These are phyloP conservation scores for Pseudopodoces humilis DNA, from an alignment of 2,113 vertebrate species.

Conservation along the genomic window DNA sequence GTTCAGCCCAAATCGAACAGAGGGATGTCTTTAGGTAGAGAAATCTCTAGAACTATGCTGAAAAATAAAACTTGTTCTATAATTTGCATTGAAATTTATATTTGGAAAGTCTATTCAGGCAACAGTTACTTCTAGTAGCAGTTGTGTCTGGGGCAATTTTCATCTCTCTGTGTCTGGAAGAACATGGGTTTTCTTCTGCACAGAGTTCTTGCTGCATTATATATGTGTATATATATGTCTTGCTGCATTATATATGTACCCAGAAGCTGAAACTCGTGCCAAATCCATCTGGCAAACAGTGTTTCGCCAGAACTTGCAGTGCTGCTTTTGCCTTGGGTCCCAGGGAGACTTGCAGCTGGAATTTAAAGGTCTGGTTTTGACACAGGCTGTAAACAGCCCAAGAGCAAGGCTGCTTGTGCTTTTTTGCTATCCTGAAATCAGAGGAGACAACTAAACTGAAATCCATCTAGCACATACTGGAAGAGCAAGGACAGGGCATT, in stretches of 20 bases:
- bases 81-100: background rate
- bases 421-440: background rate
- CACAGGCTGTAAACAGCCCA: background rate
- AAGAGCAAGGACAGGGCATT: background rate
- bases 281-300: conserved; percentile 15
- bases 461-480: background rate
- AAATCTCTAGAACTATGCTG: background rate
- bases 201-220: background rate
- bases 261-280: conserved; percentile 39
- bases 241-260: background rate
- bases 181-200: background rate
- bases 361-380: background rate
- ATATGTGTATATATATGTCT: background rate
- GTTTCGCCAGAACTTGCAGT: background rate
- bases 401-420: background rate
- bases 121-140: background rate
- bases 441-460: background rate
- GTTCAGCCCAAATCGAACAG: background rate
- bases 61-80: background rate
- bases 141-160: background rate
- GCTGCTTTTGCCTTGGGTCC: conserved; percentile 18
- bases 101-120: background rate
- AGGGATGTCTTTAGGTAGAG: background rate
- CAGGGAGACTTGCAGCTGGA: background rate
- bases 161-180: background rate